Percentiles rank a stretch among this genome's conserved stretches.
These are phyloP conservation scores for Parapsyche elsis DNA, from an alignment of 1,140 invertebrate species.

Conservation along the genomic window DNA sequence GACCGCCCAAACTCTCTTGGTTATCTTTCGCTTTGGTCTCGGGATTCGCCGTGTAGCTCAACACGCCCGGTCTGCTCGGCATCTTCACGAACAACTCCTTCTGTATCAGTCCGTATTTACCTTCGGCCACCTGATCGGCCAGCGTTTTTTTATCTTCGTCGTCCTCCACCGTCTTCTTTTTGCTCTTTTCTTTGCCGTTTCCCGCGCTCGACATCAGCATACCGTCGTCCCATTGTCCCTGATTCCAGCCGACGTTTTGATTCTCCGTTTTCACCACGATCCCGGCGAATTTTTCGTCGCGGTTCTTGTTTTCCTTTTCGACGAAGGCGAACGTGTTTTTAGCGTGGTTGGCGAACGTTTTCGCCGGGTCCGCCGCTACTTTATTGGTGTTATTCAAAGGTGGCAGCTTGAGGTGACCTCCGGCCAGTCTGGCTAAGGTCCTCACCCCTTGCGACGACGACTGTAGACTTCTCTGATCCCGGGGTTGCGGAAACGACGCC, in stretches of 20 bases:
- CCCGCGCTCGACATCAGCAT: constrained; percentile 75
- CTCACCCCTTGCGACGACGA: constrained; percentile 61
- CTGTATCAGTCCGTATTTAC: constrained; percentile 89
- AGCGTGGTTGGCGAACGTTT: constrained; percentile 59
- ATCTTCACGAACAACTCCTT: constrained; percentile 79
- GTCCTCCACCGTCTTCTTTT: constrained; percentile 72
- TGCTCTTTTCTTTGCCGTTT: constrained; percentile 69
- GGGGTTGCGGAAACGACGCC: constrained; percentile 62
- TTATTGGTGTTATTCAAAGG: constrained; percentile 44
- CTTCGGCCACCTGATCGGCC: constrained; percentile 86
- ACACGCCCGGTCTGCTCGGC: constrained; percentile 79
- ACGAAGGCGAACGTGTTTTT: constrained; percentile 64
- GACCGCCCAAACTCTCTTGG: constrained; percentile 80
- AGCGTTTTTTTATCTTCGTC: constrained; percentile 85
- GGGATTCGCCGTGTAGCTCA: constrained; percentile 81
- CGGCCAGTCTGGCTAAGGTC: constrained; percentile 70
- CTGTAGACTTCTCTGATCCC: constrained; percentile 64
- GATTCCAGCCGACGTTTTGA: constrained; percentile 67
- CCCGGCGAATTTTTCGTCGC: constrained; percentile 63
- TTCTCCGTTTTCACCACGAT: constrained; percentile 61
- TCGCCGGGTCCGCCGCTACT: constrained; percentile 57
- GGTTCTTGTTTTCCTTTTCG: constrained; percentile 56
- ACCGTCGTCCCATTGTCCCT: constrained; percentile 73
- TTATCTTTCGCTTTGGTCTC: constrained; percentile 82
- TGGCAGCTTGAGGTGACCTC: constrained; percentile 70